A percentile compares a stretch with the other conserved stretches of the same genome.
phyloP scores from a whole-genome alignment of 2,113 vertebrate species.

The Poeciliopsis turrubarensis region DNA sequence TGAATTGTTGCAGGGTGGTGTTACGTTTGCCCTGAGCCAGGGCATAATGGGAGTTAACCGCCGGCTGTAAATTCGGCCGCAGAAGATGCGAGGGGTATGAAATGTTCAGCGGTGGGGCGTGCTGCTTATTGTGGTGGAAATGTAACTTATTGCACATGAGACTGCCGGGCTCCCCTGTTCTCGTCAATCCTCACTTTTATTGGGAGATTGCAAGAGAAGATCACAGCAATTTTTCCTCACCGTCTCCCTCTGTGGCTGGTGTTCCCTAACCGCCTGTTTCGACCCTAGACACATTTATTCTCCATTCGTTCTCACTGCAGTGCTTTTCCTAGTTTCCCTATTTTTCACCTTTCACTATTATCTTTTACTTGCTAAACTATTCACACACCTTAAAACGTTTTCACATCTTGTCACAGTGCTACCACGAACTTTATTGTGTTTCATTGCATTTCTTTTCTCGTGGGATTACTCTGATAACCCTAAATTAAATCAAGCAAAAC shows the following conservation, averaged over 20 bases:
- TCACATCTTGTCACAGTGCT: neutral
- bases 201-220: constrained; percentile 49
- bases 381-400: neutral
- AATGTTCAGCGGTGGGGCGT: constrained; percentile 28
- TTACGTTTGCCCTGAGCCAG: constrained; percentile 40
- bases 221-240: constrained; percentile 48
- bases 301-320: constrained; percentile 22
- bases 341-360: neutral
- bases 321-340: constrained; percentile 1
- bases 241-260: constrained; percentile 29
- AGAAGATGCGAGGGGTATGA: constrained; percentile 48
- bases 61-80: constrained; percentile 54
- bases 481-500: neutral
- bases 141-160: constrained; percentile 62
- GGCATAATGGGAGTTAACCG: constrained; percentile 59
- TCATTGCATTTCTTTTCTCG: neutral
- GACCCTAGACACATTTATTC: constrained; percentile 29
- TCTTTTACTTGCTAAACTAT: neutral
- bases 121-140: constrained; percentile 60
- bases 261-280: constrained; percentile 34
- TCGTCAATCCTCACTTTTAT: constrained; percentile 67
- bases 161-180: constrained; percentile 25
- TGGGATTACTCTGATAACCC: neutral
- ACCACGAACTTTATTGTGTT: neutral
- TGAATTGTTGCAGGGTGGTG: constrained; percentile 37